These are phyloP conservation scores for Falco rusticolus DNA, from an alignment of 2,797 vertebrate species.

Conservation along the genomic window DNA sequence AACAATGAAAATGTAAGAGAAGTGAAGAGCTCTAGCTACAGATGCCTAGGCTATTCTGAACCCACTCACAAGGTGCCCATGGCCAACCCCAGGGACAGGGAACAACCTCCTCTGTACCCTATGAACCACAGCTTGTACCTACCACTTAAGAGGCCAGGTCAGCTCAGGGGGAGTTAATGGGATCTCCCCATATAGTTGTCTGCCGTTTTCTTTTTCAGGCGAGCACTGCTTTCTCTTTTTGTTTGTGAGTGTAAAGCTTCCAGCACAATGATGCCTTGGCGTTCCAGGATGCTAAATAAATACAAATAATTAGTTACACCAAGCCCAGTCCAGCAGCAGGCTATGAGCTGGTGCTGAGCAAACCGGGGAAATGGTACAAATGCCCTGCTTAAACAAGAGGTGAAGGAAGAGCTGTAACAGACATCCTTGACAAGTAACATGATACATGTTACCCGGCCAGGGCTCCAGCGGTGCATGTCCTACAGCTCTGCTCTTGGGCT, in stretches of 20 bases:
- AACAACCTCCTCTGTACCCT: not conserved
- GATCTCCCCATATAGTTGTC: not conserved
- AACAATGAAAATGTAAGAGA: not conserved
- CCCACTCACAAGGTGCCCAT: not conserved
- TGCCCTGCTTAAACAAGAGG: not conserved
- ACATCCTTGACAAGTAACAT: slow-evolving; percentile 8
- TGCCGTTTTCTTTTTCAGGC: not conserved
- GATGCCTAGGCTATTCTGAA: not conserved
- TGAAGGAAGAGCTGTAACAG: not conserved
- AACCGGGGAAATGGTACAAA: not conserved
- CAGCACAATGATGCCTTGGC: not conserved
- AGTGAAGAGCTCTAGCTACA: not conserved
- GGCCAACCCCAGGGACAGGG: not conserved
- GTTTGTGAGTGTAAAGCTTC: not conserved
- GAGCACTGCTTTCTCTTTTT: not conserved
- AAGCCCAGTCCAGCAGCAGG: not conserved
- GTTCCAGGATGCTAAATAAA: not conserved
- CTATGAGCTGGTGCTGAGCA: not conserved
- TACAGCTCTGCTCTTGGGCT: not conserved
- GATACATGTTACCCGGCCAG: not conserved
- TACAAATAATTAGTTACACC: not conserved
- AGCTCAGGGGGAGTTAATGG: not conserved
- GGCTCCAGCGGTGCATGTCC: not conserved
- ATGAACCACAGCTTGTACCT: not conserved
- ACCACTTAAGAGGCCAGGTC: not conserved